Conservation (phyloP, 2,113 vertebrate species). For the Piaya cayana region DNA sequence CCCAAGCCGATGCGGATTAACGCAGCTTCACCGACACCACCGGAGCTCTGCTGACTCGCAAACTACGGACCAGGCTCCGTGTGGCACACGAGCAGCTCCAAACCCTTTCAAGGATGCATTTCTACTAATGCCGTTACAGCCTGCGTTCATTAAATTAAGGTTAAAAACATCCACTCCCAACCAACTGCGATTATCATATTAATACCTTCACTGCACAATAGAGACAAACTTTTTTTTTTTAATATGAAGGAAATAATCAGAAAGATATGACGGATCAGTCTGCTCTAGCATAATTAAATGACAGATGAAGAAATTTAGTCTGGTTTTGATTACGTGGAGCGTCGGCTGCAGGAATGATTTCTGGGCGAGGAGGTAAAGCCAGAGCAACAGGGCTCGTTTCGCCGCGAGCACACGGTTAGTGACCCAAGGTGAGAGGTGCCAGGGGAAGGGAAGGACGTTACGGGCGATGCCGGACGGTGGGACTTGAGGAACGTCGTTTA, state of each 20-base stretch:
- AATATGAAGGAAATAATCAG: conserved; percentile 38
- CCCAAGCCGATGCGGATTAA: conserved; percentile 5
- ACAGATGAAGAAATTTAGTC: conserved; percentile 60
- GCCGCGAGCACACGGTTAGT: conserved; percentile 51
- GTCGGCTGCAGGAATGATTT: conserved; percentile 40
- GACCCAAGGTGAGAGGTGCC: not conserved
- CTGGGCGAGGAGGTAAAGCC: conserved; percentile 1
- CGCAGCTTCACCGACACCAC: not conserved
- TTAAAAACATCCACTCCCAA: conserved; percentile 21
- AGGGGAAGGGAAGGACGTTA: not conserved
- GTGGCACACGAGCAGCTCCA: not conserved
- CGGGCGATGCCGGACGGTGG: not conserved
- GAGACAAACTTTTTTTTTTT: no score
- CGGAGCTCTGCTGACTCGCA: not conserved
- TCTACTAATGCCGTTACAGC: not conserved
- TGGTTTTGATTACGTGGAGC: not conserved
- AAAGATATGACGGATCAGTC: conserved; percentile 21
- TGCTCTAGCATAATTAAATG: conserved; percentile 14
- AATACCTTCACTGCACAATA: not conserved
- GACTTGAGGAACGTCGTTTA: not conserved
- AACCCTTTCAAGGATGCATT: not conserved
- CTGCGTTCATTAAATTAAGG: not conserved
- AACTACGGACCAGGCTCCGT: not conserved
- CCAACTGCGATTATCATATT: not conserved
- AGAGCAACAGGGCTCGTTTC: conserved; percentile 11